Base-by-base conservation (phyloP, 37 sponge, comb jelly and placozoan genomes). In the Aplysina aerophoba region DNA sequence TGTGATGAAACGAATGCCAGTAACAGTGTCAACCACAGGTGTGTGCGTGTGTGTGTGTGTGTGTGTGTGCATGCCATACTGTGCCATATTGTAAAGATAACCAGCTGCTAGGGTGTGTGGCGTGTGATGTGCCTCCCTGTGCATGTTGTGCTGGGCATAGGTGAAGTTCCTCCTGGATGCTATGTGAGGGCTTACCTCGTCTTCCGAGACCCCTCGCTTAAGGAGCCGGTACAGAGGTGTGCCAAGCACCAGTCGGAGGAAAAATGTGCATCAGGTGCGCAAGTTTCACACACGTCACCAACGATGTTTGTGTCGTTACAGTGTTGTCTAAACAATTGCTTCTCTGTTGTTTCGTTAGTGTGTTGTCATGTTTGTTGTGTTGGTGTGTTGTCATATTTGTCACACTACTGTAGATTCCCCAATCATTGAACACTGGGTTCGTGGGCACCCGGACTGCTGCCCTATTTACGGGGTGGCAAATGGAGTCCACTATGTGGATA, bases 181-280 rank as follows among this genome's bases (percentile, higher is more conserved):
- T n/a, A 34, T 27, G 71, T 69, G 33, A 69, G 71, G 33, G 71
- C 71, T 4, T 69, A 69, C 34, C 71, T 69, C 1, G 71, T 69
- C 0, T 69, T 31, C 6, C 30, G 71, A 35, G 71, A 35, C 34
- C 28, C 50, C 3, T 44, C 50, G 8, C 50, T 34, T 31, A 12
- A 69, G 0, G 71, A 35, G 17, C 17, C 34, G 0, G 71, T 69
- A 3, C 28, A 69, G 71, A 69, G 71, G 6, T 69, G 71, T 69
- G 35, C 34, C 1, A 69, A 69, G 71, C 71, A 69, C 71, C 28
- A 34, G 71, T 31, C 71, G 4, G 31, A 69, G 6, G 71, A 69
- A 6, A 35, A 35, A 69, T 31, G 71, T 69, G 19, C 4, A 20
- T 15, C 17, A 15, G 17, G 17, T 20, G 59, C 59, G 17, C 15